Base-by-base conservation (phyloP, 2,888 invertebrate genomes). In the Zygaena filipendulae region DNA sequence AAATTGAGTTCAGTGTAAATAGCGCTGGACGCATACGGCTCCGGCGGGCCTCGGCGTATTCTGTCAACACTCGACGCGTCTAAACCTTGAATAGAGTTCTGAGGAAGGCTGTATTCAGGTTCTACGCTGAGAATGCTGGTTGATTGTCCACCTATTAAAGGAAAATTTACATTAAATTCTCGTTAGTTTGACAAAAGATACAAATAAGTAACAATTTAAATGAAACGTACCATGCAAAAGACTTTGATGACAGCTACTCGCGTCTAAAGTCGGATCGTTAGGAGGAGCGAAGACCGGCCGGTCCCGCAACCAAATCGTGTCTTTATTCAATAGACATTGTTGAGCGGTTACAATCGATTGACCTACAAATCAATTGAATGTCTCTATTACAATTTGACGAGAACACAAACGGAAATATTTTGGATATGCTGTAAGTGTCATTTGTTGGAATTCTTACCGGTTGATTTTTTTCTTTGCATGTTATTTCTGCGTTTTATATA, bases 1-100 rank as follows among this genome's bases (percentile, higher is more conserved):
- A 74, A 79, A 59, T 77, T 79, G 60, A 79, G 77, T 63, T 79
- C 77, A 43, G 77, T 77, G 70, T 77, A 79, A 66, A 79, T 77
- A 52, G 79, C 79, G 47, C 60, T 79, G 31, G 79, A 77, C 18
- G 77, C 79, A 50, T 79, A 79, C 27, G 79, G 75, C 50, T 79
- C 79, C 36, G 75, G 77, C 39, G 77, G 77, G 35, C 61, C 62
- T 30, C 77, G 62, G 26, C 72, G 59, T 39, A 77, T 53, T 53
- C 77, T 57, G 41, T 79, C 77, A 21, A 70, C 72, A 43, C 77
- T 79, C 28, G 68, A 62, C 10, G 53, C 59, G 39, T 77, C 77
- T 53, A 79, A 56, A 36, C 74, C 71, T 43, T 74, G 77, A 42
- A 79, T 68, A 12, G 77, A 79, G 46, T 79, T 79, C 49, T 79